Evolutionary conservation across 1,140 invertebrate species (phyloP), one percentile per base, ranked within the genome.

Genomic region (Ips typographus): DNA sequence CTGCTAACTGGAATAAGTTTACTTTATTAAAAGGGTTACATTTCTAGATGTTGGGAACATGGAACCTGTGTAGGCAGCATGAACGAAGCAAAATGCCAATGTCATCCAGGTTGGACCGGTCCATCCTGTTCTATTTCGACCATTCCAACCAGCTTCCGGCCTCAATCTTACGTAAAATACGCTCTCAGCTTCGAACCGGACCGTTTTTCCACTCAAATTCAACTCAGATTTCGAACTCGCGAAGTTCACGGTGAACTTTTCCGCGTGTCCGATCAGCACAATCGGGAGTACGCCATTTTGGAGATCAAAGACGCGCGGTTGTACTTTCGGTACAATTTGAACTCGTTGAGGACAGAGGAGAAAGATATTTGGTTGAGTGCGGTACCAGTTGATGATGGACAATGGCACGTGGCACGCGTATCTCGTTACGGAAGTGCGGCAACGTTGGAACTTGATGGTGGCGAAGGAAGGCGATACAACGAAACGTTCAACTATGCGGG

Each of bases 81-180:
- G 75, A 88, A 89, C 2, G 91, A 94, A 77, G 92, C 94, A 0
- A 87, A 90, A 70, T 99, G 96, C 81, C 91, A 94, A 69, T 98
- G 96, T 77, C 88, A 91, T 72, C 94, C 95, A 0, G 96, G 95
- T 1, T 98, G 90, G 89, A 93, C 92, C 1, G 95, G 96, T 4
- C 88, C 90, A 0, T 87, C 89, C 0, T 99, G 97, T 79, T 88
- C 91, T 75, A 88, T 89, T 49, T 87, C 89, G 62, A 96, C 94
- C 0, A 91, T 91, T 61, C 90, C 93, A 22, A 91, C 91, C 39
- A 97, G 92, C 65, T 97, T 98, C 79, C 91, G 94, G 77, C 87
- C 89, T 0, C 92, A 95, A 78, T 96, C 94, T 73, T 98, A 97
- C 80, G 93, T 98, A 3, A 95, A 96, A 77, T 98, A 98, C 81